A percentile compares a stretch with the other conserved stretches of the same genome.
phyloP scores from a whole-genome alignment of 2,113 vertebrate species.

The Scomber scombrus region DNA sequence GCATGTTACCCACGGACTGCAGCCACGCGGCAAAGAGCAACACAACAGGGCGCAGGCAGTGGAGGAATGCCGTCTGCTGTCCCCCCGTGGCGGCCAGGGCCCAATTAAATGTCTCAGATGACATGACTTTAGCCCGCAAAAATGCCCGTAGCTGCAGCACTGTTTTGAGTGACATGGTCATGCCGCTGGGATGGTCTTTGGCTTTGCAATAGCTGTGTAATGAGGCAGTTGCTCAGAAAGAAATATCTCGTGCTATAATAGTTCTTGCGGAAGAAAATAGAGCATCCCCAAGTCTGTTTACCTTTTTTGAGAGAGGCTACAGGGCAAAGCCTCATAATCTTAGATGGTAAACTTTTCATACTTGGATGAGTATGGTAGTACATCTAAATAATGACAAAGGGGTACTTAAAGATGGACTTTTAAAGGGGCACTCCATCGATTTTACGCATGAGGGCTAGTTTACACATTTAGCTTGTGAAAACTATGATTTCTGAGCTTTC shows the following conservation, averaged over 20 bases:
- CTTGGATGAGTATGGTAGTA: background rate
- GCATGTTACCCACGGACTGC: conserved; percentile 60
- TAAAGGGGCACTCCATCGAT: no score
- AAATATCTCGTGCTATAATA: conserved; percentile 67
- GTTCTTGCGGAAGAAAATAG: conserved; percentile 43
- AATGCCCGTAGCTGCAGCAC: conserved; percentile 90
- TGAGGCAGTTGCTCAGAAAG: conserved; percentile 81
- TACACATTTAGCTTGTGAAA: no score
- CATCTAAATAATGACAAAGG: no score
- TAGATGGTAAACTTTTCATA: background rate
- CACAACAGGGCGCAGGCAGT: conserved; percentile 82
- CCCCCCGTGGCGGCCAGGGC: conserved; percentile 89
- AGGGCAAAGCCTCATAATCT: background rate
- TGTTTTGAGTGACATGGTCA: conserved; percentile 87
- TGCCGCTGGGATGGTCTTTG: conserved; percentile 70
- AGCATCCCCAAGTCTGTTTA: conserved; percentile 22
- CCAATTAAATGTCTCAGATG: conserved; percentile 96
- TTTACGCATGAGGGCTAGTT: no score
- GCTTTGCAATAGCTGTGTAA: conserved; percentile 82
- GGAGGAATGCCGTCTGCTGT: conserved; percentile 90
- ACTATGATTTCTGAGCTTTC: no score
- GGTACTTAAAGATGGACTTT: no score
- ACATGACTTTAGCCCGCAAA: conserved; percentile 94
- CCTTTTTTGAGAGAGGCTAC: background rate
- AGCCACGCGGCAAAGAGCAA: conserved; percentile 56